These are phyloP conservation scores for Riparia riparia DNA, from an alignment of 2,113 vertebrate genomes.

Conservation along the genomic window DNA sequence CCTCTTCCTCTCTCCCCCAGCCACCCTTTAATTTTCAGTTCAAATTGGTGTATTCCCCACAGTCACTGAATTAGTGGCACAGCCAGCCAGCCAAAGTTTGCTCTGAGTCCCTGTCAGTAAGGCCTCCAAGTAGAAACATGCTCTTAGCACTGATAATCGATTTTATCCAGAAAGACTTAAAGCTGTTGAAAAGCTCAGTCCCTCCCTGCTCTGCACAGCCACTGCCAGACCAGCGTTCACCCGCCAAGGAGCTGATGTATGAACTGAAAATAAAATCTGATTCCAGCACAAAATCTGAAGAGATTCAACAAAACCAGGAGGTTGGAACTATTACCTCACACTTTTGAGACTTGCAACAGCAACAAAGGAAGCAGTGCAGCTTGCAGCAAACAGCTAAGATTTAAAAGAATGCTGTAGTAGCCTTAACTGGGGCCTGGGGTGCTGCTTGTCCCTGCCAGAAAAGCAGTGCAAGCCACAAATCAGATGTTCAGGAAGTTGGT, in stretches of 20 bases:
- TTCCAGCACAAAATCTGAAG: not conserved
- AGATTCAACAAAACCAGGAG: not conserved
- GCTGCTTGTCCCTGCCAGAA: not conserved
- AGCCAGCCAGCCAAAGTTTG: not conserved
- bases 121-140: not conserved
- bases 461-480: not conserved
- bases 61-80: not conserved
- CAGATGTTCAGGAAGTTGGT: slow-evolving; percentile 44
- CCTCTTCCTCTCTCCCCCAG: fast-evolving
- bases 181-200: not conserved
- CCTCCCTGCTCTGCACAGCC: not conserved
- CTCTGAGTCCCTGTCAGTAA: not conserved
- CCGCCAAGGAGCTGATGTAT: not conserved
- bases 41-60: not conserved
- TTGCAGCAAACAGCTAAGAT: not conserved
- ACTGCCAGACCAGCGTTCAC: not conserved
- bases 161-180: not conserved
- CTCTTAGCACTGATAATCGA: not conserved
- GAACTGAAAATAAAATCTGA: not conserved
- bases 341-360: not conserved
- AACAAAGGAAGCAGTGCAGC: not conserved
- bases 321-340: not conserved
- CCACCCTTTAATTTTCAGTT: not conserved
- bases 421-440: not conserved
- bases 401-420: not conserved